Evolutionary conservation across 2,797 vertebrate species (phyloP), one percentile per base, ranked within the genome.

Genomic region (Discoglossus pictus): DNA sequence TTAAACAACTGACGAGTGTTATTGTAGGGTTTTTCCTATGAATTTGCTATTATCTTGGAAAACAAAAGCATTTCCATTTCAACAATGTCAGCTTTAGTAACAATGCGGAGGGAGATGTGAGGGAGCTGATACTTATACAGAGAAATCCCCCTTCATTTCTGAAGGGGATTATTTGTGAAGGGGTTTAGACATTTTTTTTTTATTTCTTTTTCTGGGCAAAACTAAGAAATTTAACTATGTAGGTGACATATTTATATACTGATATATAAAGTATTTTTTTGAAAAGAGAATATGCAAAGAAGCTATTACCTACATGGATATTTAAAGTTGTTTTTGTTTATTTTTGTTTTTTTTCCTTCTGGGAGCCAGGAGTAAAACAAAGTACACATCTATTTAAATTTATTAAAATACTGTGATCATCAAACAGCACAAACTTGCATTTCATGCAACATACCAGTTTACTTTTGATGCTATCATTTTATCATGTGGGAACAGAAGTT

Each of bases 1-100:
- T 90, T 79, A 76, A 80, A 85, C 76, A 88, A 78, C 89, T 89
- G 90, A 83, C 40, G 85, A 86, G 82, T 88, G 84, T 84, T 74
- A 80, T 71, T 76, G 73, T 80, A 74, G 73, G 76, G 69, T 53
- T 80, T 83, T 81, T 76, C 78, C 77, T 81, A 75, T 68, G 75
- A 78, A 79, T 76, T 70, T 74, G 61, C 75, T 78, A 76, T 76
- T 78, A 35, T 69, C 76, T 43, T 77, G 66, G 74, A 82, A 87
- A 81, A 73, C 27, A 56, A 79, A 77, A 84, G 62, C 72, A 76
- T 86, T 87, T 82, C 81, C 75, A 87, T 81, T 83, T 82, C 80
- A 81, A 70, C 68, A 53, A 66, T 80, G 73, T 87, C 80, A 88
- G 82, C 82, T 88, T 88, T 84, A 84, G 89, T 81, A 79, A 83